Percentiles rank a stretch among this genome's conserved stretches.
phyloP scores from a whole-genome alignment of 2,888 invertebrate genomes.

The Acleris sparsana region DNA sequence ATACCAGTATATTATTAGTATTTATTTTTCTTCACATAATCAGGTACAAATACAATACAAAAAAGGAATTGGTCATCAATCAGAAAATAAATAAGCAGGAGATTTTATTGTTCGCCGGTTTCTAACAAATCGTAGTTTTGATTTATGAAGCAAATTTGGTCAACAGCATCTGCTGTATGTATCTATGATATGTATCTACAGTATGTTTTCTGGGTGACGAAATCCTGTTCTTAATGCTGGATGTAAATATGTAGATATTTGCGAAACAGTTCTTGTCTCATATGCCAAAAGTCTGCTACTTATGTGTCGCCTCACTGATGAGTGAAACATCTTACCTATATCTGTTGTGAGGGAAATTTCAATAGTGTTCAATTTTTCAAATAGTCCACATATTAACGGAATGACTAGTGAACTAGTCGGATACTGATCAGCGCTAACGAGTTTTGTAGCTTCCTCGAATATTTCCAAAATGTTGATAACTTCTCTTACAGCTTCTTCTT shows the following conservation, averaged over 20 bases:
- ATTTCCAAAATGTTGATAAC: slow-evolving; percentile 36
- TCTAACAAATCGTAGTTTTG: too few relatives aligned
- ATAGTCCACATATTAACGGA: slow-evolving; percentile 37
- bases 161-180: too few relatives aligned
- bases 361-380: slow-evolving; percentile 36
- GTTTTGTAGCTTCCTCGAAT: slow-evolving; percentile 40
- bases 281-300: slow-evolving; percentile 9
- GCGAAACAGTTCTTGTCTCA: too few relatives aligned
- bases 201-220: too few relatives aligned
- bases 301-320: slow-evolving; percentile 34
- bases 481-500: slow-evolving; percentile 26
- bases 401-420: slow-evolving; percentile 38
- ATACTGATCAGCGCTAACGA: slow-evolving; percentile 39
- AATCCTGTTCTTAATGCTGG: too few relatives aligned
- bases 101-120: too few relatives aligned
- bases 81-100: too few relatives aligned
- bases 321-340: slow-evolving; percentile 36
- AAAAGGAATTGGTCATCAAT: background rate
- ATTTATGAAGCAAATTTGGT: too few relatives aligned
- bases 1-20: too few relatives aligned
- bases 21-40: too few relatives aligned
- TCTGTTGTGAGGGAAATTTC: slow-evolving; percentile 31
- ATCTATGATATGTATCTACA: too few relatives aligned
- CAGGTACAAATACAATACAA: slow-evolving; percentile 12
- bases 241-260: too few relatives aligned